Base-by-base conservation (phyloP, 1,140 invertebrate species). In the Laodelphax striatellus region DNA sequence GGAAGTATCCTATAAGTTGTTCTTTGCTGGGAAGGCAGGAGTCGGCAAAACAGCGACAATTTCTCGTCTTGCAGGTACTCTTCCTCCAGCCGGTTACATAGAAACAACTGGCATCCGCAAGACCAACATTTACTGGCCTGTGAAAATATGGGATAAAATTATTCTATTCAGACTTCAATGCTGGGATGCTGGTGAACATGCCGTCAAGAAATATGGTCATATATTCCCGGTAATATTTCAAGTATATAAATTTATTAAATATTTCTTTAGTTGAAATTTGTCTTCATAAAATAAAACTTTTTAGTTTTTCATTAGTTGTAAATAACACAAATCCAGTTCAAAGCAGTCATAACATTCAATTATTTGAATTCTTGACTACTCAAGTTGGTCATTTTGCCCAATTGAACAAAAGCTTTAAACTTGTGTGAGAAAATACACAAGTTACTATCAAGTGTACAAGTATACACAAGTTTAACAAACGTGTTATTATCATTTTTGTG, bases 1-100 rank as follows among this genome's bases (percentile, higher is more conserved):
- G 64, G 79, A 82, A 71, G 77, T 79, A n/a, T 75, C 70, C 5
- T 83, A 81, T 62, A 83, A 83, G 67, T 69, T 83, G 31, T 77
- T 80, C 63, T 69, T 82, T 61, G 70, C 75, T 28, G 80, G 81
- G 10, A 80, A 78, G 71, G 70, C 74, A 28, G 78, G 79, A 5
- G 75, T 79, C 41, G 80, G 80, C 9, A 83, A 82, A 66, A 79
- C 79, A 5, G 74, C 74, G 11, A 77, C 77, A 4, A 72, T 82
- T 34, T 71, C 77, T 13, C 71, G 75, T 61, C 67, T 82, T n/a
- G 72, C 77, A 50, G 80, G 79, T 5, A 63, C 63, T 9, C 41
- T 65, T 62, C 58, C 66, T 67, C 50, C 67, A 69, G 28, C 59
- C 57, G 24, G 58, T n/a, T 77, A 79, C 55, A 66, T 70, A 52